Percentiles rank a stretch among this genome's conserved stretches.
phyloP scores from a whole-genome alignment of 1,140 invertebrate species.

The Drosophila ambigua region DNA sequence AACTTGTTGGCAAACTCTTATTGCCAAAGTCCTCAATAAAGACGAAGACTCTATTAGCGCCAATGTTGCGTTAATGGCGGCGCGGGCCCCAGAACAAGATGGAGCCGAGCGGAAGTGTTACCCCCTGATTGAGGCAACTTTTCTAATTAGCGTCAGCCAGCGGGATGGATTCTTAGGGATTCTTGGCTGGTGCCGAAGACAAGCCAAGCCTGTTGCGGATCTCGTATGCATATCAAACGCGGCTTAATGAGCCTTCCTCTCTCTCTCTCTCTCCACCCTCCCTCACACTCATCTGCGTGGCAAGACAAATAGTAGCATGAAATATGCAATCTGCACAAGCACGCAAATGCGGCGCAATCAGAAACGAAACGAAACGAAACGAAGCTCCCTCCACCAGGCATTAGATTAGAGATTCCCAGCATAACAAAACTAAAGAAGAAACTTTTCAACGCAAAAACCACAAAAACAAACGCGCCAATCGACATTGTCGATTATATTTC shows the following conservation, averaged over 20 bases:
- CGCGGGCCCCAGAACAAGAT: slow-evolving; percentile 5
- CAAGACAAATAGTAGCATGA: slow-evolving; percentile 50
- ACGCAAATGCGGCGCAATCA: slow-evolving; percentile 40
- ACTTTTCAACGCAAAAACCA: slow-evolving; percentile 60
- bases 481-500: slow-evolving; percentile 66
- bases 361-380: background rate
- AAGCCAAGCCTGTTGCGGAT: background rate
- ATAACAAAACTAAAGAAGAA: slow-evolving; percentile 64
- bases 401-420: slow-evolving; percentile 65
- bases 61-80: slow-evolving; percentile 66
- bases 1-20: slow-evolving; percentile 63
- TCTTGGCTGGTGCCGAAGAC: background rate
- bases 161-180: slow-evolving; percentile 18
- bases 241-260: slow-evolving; percentile 37
- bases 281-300: background rate
- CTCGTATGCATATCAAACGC: slow-evolving; percentile 61
- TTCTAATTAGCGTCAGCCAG: slow-evolving; percentile 68
- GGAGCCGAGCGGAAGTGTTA: slow-evolving; percentile 41
- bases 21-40: slow-evolving; percentile 62
- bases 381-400: slow-evolving; percentile 49
- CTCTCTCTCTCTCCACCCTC: too few species aligned
- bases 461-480: slow-evolving; percentile 66
- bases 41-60: slow-evolving; percentile 59
- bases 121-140: slow-evolving; percentile 58
- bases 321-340: slow-evolving; percentile 57